Percentiles rank a stretch among this genome's conserved stretches.
phyloP scores from a whole-genome alignment of 2,888 invertebrate genomes.

The Sesia bembeciformis region DNA sequence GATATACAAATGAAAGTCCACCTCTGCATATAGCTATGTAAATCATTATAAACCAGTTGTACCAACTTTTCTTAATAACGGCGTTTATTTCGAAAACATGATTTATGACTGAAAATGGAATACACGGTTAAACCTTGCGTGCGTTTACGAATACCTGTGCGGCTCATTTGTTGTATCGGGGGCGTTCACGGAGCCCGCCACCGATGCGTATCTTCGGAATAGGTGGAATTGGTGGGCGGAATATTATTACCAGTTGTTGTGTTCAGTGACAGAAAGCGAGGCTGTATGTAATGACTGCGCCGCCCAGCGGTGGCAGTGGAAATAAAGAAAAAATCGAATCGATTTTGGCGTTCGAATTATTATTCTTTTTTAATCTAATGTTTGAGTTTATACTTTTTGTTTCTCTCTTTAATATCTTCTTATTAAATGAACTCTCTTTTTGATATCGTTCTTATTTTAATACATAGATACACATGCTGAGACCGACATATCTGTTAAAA shows the following conservation, averaged over 20 bases:
- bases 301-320: slow-evolving; percentile 40
- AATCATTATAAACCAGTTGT: no score
- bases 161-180: slow-evolving; percentile 17
- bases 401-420: no score
- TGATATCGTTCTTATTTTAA: no score
- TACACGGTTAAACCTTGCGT: slow-evolving; percentile 2
- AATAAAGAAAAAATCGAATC: slow-evolving; percentile 18
- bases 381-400: no score
- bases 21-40: no score
- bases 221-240: slow-evolving; percentile 68
- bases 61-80: no score
- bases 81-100: background rate
- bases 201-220: slow-evolving; percentile 66
- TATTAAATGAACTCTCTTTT: no score
- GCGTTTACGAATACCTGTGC: slow-evolving; percentile 2
- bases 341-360: background rate
- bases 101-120: background rate
- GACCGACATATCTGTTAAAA: no score
- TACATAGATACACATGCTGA: no score
- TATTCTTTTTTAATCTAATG: no score
- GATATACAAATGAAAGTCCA: no score
- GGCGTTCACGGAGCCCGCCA: slow-evolving; percentile 46
- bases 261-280: slow-evolving; percentile 47
- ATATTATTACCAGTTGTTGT: slow-evolving; percentile 59
- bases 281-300: slow-evolving; percentile 34